Conservation (phyloP, 2,888 invertebrate genomes). For the Napeogenes sylphis region DNA sequence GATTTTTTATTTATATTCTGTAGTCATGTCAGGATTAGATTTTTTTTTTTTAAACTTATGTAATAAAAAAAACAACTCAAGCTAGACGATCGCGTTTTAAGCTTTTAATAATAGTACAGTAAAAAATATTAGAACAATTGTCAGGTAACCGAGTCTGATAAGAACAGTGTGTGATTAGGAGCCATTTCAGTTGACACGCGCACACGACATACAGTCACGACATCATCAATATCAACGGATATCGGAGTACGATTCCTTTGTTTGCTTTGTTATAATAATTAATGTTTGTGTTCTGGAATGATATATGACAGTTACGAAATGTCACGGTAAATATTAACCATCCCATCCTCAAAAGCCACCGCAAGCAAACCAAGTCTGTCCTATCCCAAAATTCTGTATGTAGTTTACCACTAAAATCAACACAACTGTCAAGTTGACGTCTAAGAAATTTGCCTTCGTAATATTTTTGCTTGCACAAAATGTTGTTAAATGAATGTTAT, state of each 20-base stretch:
- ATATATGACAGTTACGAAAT: slow-evolving; percentile 26
- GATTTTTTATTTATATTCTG: too few relatives aligned
- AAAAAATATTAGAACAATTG: slow-evolving; percentile 3
- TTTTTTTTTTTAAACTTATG: too few relatives aligned
- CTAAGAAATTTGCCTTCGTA: too few relatives aligned
- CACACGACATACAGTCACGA: slow-evolving; percentile 42
- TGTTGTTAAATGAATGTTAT: too few relatives aligned
- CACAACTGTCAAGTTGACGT: too few relatives aligned
- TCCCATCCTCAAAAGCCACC: not conserved
- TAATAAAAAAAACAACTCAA: too few relatives aligned
- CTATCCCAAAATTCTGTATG: too few relatives aligned
- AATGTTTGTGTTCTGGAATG: slow-evolving; percentile 47
- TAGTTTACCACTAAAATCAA: too few relatives aligned
- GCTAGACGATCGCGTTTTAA: too few relatives aligned
- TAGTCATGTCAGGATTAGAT: too few relatives aligned
- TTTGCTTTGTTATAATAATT: slow-evolving; percentile 56
- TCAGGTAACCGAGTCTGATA: not conserved
- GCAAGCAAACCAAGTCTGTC: not conserved
- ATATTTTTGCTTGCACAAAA: too few relatives aligned
- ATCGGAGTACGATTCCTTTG: slow-evolving; percentile 45
- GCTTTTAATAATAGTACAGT: not conserved
- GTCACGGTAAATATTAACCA: not conserved
- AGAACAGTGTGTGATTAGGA: slow-evolving; percentile 32
- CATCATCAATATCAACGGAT: slow-evolving; percentile 42
- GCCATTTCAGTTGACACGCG: slow-evolving; percentile 39